A percentile compares a stretch with the other conserved stretches of the same genome.
Conservation (phyloP, 2,797 vertebrate genomes). For the Melopsittacus undulatus region DNA sequence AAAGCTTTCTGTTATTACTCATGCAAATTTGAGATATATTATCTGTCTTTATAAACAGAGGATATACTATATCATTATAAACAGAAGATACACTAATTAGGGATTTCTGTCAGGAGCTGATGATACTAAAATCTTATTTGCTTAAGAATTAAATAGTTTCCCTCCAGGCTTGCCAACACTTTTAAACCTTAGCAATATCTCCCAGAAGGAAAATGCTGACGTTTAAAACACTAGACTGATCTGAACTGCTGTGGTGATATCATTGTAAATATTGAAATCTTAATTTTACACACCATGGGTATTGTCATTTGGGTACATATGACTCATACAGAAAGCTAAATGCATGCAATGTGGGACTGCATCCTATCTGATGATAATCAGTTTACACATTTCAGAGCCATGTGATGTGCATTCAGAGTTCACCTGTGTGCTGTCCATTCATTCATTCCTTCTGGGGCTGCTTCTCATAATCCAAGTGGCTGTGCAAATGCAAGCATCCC, state of each 20-base stretch:
- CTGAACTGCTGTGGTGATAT: constrained; percentile 3
- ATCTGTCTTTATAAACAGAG: neutral
- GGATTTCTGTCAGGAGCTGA: constrained; percentile 31
- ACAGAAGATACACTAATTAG: constrained; percentile 33
- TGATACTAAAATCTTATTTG: constrained; percentile 4
- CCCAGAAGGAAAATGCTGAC: neutral
- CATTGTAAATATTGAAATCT: neutral
- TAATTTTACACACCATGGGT: constrained; percentile 22
- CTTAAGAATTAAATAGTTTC: neutral
- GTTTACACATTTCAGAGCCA: neutral
- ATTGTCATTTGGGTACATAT: neutral
- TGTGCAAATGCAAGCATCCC: neutral
- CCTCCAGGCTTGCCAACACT: neutral
- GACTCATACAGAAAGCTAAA: constrained; percentile 30
- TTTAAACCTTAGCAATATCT: neutral
- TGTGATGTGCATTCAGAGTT: neutral
- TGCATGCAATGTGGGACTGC: neutral
- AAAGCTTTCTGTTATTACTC: neutral
- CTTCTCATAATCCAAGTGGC: constrained; percentile 1
- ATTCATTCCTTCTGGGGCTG: neutral
- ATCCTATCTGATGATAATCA: neutral
- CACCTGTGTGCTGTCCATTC: neutral
- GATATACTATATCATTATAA: neutral
- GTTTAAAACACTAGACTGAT: neutral
- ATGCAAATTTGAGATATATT: neutral